These are phyloP conservation scores for Dasypus novemcinctus DNA, from an alignment of 2,113 vertebrate species.

Conservation along the genomic window DNA sequence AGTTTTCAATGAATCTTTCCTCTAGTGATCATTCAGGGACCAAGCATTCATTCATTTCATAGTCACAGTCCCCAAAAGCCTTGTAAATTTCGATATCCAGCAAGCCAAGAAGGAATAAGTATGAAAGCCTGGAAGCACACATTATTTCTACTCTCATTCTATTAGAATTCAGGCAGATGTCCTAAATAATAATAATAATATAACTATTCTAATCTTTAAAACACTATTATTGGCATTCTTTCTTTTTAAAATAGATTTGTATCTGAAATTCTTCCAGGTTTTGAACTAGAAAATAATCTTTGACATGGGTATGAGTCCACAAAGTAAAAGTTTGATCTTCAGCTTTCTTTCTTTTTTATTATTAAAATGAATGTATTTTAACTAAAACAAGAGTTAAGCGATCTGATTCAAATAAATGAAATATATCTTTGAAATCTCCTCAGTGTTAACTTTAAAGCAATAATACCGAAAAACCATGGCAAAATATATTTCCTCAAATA, in stretches of 20 bases:
- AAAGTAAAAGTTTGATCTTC: background rate
- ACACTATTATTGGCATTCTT: background rate
- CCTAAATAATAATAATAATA: background rate
- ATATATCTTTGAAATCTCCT: background rate
- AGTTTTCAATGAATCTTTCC: background rate
- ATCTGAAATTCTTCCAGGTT: background rate
- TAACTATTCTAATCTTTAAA: background rate
- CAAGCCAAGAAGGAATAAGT: background rate
- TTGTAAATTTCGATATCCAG: background rate
- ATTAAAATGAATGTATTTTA: background rate
- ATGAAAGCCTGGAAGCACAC: background rate
- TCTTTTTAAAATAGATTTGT: background rate
- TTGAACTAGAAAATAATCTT: background rate
- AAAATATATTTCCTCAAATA: background rate
- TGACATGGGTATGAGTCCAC: background rate
- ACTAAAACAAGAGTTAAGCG: background rate
- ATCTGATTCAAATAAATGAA: background rate
- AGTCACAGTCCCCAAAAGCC: background rate
- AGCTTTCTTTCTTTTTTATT: background rate
- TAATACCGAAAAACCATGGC: background rate
- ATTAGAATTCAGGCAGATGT: background rate
- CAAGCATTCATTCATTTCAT: background rate
- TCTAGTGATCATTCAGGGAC: background rate
- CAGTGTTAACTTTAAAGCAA: background rate
- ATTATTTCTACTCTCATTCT: background rate